Percentiles rank a stretch among this genome's conserved stretches.
phyloP scores from a whole-genome alignment of 2,797 vertebrate species.

The Limnodromus scolopaceus region DNA sequence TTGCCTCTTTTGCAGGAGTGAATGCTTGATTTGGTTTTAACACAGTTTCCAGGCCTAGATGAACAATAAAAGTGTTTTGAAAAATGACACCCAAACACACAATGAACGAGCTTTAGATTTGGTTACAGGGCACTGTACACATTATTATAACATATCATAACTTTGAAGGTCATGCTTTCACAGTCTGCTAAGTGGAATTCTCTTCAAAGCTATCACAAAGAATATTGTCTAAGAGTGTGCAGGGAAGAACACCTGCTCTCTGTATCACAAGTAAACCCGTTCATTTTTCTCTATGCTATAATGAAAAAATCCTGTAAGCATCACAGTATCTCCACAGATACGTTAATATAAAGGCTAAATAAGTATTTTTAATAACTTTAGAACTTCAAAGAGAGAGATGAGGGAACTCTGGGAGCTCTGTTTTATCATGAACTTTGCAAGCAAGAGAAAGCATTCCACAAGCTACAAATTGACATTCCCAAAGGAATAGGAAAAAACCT shows the following conservation, averaged over 20 bases:
- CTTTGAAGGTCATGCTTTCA: slow-evolving; percentile 14
- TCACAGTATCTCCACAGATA: background rate
- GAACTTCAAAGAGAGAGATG: background rate
- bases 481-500: background rate
- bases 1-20: background rate
- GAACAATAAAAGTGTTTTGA: background rate
- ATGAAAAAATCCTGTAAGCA: background rate
- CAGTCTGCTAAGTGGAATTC: background rate
- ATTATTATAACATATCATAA: background rate
- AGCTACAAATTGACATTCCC: background rate
- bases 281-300: background rate
- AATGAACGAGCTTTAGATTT: background rate
- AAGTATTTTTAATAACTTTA: background rate
- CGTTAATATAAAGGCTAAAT: background rate
- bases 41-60: background rate
- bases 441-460: background rate
- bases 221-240: background rate
- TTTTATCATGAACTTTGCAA: slow-evolving; percentile 1
- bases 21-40: slow-evolving; percentile 20
- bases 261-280: background rate
- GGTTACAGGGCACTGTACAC: background rate
- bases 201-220: background rate
- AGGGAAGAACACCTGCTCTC: background rate
- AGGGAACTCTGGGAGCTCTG: background rate
- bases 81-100: background rate